Evolutionary conservation across 2,888 invertebrate genomes (phyloP).

Genomic region (Cheilosia soror): DNA sequence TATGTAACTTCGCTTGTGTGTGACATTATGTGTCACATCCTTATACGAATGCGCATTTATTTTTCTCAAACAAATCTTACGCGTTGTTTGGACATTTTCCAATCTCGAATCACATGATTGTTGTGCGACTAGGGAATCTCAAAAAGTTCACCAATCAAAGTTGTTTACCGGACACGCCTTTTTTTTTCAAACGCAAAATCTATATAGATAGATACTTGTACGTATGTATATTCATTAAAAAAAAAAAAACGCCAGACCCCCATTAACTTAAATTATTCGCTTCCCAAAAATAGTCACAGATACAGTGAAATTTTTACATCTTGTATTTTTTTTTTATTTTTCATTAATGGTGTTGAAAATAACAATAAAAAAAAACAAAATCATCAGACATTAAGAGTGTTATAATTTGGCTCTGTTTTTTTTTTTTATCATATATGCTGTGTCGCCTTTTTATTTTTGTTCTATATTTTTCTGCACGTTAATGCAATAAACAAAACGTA

Average conservation of each 20-base stretch:
- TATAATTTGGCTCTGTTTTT: conserved; percentile 4
- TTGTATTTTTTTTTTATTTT: conserved; percentile 11
- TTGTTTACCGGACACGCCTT: conserved; percentile 57
- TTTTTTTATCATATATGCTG: conserved; percentile 13
- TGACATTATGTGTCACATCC: conserved; percentile 4
- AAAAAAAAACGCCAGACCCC: background rate
- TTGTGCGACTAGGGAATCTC: conserved; percentile 18
- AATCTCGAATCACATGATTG: conserved; percentile 41
- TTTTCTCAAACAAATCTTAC: background rate
- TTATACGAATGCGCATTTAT: background rate
- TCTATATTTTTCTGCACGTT: background rate
- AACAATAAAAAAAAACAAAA: conserved; percentile 20
- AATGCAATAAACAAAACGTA: conserved; percentile 51
- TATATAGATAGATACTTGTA: background rate
- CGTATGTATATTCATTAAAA: background rate
- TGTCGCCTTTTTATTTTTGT: conserved; percentile 1
- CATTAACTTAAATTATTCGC: conserved; percentile 32
- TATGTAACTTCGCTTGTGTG: background rate
- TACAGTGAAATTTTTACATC: conserved; percentile 17
- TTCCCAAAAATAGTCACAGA: conserved; percentile 57
- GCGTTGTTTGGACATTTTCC: conserved; percentile 30
- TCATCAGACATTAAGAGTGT: conserved; percentile 22
- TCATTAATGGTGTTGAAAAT: conserved; percentile 7
- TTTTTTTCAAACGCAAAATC: conserved; percentile 12
- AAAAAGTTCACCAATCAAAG: conserved; percentile 35